Base-by-base conservation (phyloP, 2,797 vertebrate species). In the Typhlichthys subterraneus region DNA sequence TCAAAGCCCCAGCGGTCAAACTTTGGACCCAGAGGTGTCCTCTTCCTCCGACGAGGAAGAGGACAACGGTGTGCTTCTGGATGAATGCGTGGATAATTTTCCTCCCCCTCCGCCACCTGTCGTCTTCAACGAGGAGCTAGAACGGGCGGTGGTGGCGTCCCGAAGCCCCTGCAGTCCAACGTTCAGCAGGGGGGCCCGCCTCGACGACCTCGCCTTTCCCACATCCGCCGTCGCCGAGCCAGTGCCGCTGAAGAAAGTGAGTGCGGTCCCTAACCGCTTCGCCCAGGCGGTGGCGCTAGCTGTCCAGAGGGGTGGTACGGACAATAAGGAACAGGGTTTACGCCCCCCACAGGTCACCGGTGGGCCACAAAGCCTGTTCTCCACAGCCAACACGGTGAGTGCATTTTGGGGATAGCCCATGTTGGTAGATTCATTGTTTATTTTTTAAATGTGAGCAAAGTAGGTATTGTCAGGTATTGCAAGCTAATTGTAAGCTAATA, bases 271-370 rank as follows among this genome's bases (percentile, higher is more conserved):
- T 0, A 96, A 95, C 1, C 93, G 93, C 1, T 98, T 98, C 68
- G 94, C 97, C 19, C 93, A 96, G 45, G 95, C 97, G 0, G 96
- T 97, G 52, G 94, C 93, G 2, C 73, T 88, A 1, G 94, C 94
- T 0, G 93, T 97, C 69, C 96, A 90, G 84, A 91, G 93, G 63
- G 92, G 94, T 47, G 81, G 62, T 4, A 72, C 61, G 0, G 93
- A 93, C 1, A 91, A 91, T 0, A 87, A 89, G 19, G 88, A 70
- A 54, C 92, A 90, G 59, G 49, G 53, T 14, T 33, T 23, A 0
- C 33, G 13, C 3, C 0, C 83, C 55, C 45, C 33, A 67, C 0
- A 57, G 59, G 1, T 7, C 47, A 14, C n/a, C 88, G 61, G 50
- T 67, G n/a, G 15, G 54, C 77, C 79, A 47, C 68, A 12, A 4